Base-by-base conservation (phyloP, 2,888 invertebrate species). In the Cataglyphis altisquamis region DNA sequence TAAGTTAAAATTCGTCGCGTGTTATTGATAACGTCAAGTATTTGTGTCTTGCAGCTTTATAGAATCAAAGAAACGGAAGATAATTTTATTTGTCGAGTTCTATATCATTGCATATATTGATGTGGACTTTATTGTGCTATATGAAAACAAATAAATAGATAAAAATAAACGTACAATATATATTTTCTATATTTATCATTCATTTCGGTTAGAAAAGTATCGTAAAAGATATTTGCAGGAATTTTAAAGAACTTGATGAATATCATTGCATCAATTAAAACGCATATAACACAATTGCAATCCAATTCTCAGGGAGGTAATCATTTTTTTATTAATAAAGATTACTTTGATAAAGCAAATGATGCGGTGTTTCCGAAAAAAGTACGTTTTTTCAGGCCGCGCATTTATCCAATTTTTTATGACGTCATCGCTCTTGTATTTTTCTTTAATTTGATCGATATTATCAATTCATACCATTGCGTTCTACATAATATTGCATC, bases 401-500 rank as follows among this genome's bases (percentile, higher is more conserved):
- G 6, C 4, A 52, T 66, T 66, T 32, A 48, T 75, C 25, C 36
- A 36, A 18, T 75, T 77, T 75, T 25, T n/a, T 10, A 3, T 12
- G 4, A 45, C 2, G 21, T 74, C n/a, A 70, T 52, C 6, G 15
- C 2, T 32, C 15, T 12, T n/a, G 5, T 29, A 18, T 60, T 29
- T 3, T 29, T 10, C n/a, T 77, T 45, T 55, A 48, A 74, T 74
- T 45, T 67, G 29, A 72, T 73, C 12, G 29, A 32, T 36, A 32
- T 8, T 6, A 15, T 32, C 77, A 39, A 15, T 41, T 68, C 1
- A 52, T 75, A 2, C 41, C 2, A 18, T 41, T 18, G 12, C 29
- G 15, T 29, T 72, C 18, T 57, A 32, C 57, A 25, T 78, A 78
- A 78, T 60, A 57, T 78, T 12, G 45, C 41, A 15, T 25, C 36